phyloP scores from a whole-genome alignment of 2,113 vertebrate species.

The Sturnira hondurensis region DNA sequence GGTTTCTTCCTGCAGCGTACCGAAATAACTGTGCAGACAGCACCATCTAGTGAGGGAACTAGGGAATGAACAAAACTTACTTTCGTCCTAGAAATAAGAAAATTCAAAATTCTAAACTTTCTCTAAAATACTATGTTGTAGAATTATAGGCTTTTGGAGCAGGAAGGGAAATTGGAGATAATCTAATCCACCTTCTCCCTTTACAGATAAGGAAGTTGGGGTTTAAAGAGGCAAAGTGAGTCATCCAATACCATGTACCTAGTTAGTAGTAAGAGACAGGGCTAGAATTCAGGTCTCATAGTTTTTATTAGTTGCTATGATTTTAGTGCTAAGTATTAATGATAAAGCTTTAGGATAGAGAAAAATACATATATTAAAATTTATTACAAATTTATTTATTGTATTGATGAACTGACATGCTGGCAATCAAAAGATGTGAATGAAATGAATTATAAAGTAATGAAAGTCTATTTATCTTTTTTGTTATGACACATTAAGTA shows the following conservation, averaged over 20 bases:
- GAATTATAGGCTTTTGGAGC: not conserved
- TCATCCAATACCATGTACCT: not conserved
- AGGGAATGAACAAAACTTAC: not conserved
- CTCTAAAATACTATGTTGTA: not conserved
- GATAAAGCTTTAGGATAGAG: not conserved
- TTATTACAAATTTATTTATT: not conserved
- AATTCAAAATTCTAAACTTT: not conserved
- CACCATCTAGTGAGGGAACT: conserved; percentile 81
- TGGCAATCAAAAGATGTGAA: not conserved
- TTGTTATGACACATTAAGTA: not conserved
- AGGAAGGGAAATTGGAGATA: not conserved
- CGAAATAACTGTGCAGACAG: conserved; percentile 64
- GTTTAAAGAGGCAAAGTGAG: not conserved
- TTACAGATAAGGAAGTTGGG: not conserved
- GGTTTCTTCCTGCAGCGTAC: not conserved
- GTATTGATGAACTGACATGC: not conserved
- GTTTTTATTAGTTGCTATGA: not conserved
- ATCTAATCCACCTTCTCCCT: not conserved
- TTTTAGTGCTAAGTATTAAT: not conserved
- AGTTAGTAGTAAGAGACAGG: not conserved
- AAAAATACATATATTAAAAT: not conserved
- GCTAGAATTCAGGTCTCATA: not conserved
- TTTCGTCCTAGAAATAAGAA: not conserved
- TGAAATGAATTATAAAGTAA: not conserved
- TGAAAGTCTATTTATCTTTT: not conserved